phyloP scores from a whole-genome alignment of 2,797 vertebrate genomes.

The Arnoldichthys spilopterus region DNA sequence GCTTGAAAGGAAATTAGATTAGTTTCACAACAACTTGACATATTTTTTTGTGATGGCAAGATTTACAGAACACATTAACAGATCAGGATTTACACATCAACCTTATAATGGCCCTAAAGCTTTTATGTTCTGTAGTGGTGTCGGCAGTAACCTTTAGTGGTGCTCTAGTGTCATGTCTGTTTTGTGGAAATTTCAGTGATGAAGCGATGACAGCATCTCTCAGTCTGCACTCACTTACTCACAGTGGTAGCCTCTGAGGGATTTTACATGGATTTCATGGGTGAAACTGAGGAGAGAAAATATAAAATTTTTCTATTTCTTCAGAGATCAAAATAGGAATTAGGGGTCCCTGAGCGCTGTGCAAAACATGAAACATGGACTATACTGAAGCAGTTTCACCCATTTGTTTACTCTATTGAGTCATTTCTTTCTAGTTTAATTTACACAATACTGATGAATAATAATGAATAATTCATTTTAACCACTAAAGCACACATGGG shows the following conservation, averaged over 20 bases:
- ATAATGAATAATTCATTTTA: no score
- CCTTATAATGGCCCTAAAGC: constrained; percentile 27
- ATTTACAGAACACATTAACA: background rate
- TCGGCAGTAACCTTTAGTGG: constrained; percentile 48
- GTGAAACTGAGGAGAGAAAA: constrained; percentile 43
- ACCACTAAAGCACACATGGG: no score
- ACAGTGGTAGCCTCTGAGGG: constrained; percentile 39
- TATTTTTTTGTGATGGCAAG: background rate
- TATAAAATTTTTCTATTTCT: constrained; percentile 51
- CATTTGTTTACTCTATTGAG: background rate
- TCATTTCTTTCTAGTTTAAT: no score
- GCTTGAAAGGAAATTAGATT: constrained; percentile 46
- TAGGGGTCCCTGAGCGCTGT: background rate
- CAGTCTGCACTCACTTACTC: background rate
- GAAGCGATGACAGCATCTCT: constrained; percentile 57
- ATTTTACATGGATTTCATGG: constrained; percentile 55
- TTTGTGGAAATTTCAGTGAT: constrained; percentile 55
- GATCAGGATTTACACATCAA: constrained; percentile 21
- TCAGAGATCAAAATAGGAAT: constrained; percentile 41
- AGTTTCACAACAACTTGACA: constrained; percentile 9
- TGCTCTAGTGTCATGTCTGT: constrained; percentile 54
- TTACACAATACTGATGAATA: no score
- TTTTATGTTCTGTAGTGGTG: constrained; percentile 17
- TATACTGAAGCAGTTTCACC: background rate
- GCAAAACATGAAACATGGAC: background rate